Percentiles rank a stretch among this genome's conserved stretches.
phyloP scores from a whole-genome alignment of 1,140 invertebrate species.

The Hesperophylax magnus region DNA sequence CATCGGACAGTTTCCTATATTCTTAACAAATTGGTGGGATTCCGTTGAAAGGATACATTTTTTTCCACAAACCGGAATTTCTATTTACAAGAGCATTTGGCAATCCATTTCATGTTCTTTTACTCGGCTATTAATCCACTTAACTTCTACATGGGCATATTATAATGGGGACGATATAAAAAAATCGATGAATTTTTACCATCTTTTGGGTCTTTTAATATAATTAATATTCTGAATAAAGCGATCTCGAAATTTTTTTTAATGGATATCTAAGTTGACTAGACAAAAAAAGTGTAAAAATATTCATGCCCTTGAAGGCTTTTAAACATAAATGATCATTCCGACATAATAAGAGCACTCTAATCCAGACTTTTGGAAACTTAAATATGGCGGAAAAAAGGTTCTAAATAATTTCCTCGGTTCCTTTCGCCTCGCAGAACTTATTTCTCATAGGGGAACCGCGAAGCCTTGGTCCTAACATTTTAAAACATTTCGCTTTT shows the following conservation, averaged over 20 bases:
- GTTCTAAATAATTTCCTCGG: neutral
- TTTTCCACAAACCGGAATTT: slow-evolving; percentile 9
- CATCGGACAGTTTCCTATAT: slow-evolving; percentile 26
- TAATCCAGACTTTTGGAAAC: neutral
- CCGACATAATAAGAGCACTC: neutral
- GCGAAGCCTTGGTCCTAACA: neutral
- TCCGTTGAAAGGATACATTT: slow-evolving; percentile 38
- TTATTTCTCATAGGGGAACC: neutral
- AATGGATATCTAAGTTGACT: no score
- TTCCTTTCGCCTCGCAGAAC: neutral
- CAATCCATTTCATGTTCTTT: neutral
- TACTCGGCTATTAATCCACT: no score
- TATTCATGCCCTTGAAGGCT: neutral
- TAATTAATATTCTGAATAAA: no score
- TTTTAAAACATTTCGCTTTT: slow-evolving; percentile 4
- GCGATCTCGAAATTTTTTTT: no score
- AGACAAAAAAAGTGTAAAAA: neutral
- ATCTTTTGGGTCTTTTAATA: neutral
- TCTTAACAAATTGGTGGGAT: slow-evolving; percentile 27
- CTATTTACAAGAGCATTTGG: slow-evolving; percentile 27
- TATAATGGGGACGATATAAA: neutral
- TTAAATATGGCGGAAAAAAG: neutral
- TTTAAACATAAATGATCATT: neutral
- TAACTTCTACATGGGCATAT: no score
- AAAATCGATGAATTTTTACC: neutral